Conservation (phyloP, 2,113 vertebrate genomes). For the Phoenicopterus ruber region DNA sequence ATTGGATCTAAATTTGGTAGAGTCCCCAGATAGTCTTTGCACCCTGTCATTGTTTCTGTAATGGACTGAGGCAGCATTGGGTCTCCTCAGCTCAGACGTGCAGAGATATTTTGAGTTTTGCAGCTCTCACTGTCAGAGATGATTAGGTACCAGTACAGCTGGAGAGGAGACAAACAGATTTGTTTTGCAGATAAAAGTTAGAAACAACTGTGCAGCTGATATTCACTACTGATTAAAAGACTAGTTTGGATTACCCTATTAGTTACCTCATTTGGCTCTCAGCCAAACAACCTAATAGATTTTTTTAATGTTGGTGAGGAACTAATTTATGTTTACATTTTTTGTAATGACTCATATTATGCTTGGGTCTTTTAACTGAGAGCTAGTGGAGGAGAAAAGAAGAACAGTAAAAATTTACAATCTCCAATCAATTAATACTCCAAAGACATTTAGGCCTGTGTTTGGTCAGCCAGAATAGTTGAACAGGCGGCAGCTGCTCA, state of each 20-base stretch:
- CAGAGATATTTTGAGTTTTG: not conserved
- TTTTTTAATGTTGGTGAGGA: not conserved
- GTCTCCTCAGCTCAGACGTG: not conserved
- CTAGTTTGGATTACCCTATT: not conserved
- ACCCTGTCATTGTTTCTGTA: not conserved
- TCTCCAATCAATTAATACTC: not conserved
- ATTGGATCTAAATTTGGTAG: not conserved
- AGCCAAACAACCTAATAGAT: not conserved
- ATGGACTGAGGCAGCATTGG: not conserved
- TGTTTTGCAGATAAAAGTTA: conserved; percentile 10
- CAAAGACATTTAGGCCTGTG: not conserved
- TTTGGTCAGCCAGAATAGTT: not conserved
- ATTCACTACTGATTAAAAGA: not conserved
- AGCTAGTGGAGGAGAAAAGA: not conserved
- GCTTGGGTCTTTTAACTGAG: not conserved
- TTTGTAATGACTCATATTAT: not conserved
- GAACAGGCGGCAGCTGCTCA: not conserved
- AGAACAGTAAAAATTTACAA: not conserved
- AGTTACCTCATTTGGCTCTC: not conserved
- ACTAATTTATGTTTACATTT: not conserved
- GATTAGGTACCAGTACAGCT: not conserved
- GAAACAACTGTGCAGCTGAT: not conserved
- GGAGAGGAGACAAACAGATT: not conserved
- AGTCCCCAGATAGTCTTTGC: not conserved
- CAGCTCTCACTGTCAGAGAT: not conserved